Evolutionary conservation across 1,140 invertebrate species (phyloP), one percentile per base, ranked within the genome.

Genomic region (Radopholus similis): DNA sequence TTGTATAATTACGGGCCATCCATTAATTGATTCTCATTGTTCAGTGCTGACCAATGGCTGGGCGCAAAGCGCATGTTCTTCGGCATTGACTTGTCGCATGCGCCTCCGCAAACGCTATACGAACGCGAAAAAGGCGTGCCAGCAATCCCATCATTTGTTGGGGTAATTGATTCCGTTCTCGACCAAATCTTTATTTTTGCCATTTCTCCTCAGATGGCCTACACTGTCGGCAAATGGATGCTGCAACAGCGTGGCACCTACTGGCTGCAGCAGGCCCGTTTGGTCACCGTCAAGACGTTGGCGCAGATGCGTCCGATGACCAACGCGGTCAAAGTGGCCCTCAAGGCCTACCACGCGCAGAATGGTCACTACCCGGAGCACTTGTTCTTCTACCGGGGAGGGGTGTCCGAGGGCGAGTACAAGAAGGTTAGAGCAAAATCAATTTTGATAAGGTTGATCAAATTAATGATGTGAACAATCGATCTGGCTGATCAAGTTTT

Each of bases 401-500:
- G 67, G 6, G 67, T 44, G 9, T 40, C 34, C 23, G 67, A 69
- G 26, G 68, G 68, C n/a, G 69, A 70, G 18, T 70, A 73, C 18
- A 56, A 62, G 34, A 64, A 64, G 57, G 62, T 64, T n/a, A 23
- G 15, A 47, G 5, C 18, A 18, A 0, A 15, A 47, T 23, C 18
- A 47, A 0, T n/a, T n/a, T n/a, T n/a, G n/a, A n/a, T n/a, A n/a
- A n/a, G n/a, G n/a, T n/a, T n/a, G n/a, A n/a, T n/a, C n/a, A n/a
- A n/a, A n/a, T n/a, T n/a, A n/a, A n/a, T n/a, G n/a, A n/a, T n/a
- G n/a, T n/a, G n/a, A n/a, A n/a, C n/a, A n/a, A n/a, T n/a, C n/a
- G n/a, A n/a, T n/a, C n/a, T n/a, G n/a, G n/a, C n/a, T n/a, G n/a
- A n/a, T n/a, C n/a, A n/a, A n/a, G n/a, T n/a, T n/a, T n/a, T n/a